Conservation (phyloP, 2,888 invertebrate genomes). For the Crocallis elinguaria region DNA sequence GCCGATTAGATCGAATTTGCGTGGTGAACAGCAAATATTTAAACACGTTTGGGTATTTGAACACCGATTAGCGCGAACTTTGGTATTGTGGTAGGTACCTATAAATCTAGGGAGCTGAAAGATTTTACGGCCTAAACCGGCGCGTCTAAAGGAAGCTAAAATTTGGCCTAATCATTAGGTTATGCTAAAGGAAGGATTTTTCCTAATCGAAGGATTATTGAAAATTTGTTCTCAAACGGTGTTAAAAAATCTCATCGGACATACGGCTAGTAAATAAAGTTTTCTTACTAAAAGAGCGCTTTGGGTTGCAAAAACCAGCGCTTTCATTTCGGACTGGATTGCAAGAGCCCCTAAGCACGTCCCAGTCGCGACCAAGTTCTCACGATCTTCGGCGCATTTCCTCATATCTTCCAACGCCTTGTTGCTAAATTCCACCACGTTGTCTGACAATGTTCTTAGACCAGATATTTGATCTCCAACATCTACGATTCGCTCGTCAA, state of each 20-base stretch:
- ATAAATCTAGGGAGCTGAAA: too few relatives aligned
- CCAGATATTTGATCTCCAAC: conserved; percentile 50
- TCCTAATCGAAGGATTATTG: neutral
- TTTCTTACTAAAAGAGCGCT: conserved; percentile 61
- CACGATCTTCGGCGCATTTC: conserved; percentile 53
- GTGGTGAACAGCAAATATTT: too few relatives aligned
- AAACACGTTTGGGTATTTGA: too few relatives aligned
- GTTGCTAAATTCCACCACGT: conserved; percentile 52
- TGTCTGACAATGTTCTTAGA: conserved; percentile 46
- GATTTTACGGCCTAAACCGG: too few relatives aligned
- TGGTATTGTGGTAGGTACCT: too few relatives aligned
- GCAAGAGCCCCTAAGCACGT: conserved; percentile 63
- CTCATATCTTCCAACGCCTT: conserved; percentile 59
- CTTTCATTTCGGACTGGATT: conserved; percentile 61
- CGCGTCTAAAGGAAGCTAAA: too few relatives aligned
- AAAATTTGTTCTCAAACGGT: too few relatives aligned
- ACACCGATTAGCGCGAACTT: too few relatives aligned
- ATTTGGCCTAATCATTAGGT: too few relatives aligned
- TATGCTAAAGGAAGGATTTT: too few relatives aligned
- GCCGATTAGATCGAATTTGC: too few relatives aligned
- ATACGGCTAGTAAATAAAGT: neutral
- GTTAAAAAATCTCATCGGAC: neutral
- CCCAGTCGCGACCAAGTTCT: conserved; percentile 54
- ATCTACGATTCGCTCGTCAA: conserved; percentile 58
- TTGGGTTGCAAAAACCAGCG: conserved; percentile 53